These are phyloP conservation scores for Syngnathus acus DNA, from an alignment of 2,797 vertebrate genomes.

Conservation along the genomic window DNA sequence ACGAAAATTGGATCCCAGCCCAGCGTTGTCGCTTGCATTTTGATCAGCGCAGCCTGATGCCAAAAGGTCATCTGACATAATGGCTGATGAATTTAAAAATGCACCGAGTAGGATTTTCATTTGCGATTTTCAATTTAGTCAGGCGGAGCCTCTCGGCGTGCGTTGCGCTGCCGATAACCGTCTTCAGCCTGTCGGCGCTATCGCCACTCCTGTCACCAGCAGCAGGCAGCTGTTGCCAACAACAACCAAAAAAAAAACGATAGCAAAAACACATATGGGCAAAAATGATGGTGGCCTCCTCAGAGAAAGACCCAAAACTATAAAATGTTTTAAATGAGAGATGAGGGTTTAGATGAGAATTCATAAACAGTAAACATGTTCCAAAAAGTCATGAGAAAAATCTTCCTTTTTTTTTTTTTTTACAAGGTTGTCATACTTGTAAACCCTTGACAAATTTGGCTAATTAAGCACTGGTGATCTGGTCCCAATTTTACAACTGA, in stretches of 20 bases:
- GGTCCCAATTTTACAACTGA: no score
- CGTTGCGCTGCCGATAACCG: constrained; percentile 91
- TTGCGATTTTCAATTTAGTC: constrained; percentile 99
- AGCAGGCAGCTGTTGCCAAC: constrained; percentile 82
- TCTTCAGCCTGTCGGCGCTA: constrained; percentile 86
- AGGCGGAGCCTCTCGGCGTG: constrained; percentile 60
- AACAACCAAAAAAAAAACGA: constrained; percentile 10
- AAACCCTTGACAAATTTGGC: no score
- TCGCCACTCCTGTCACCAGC: constrained; percentile 86
- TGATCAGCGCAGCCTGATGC: constrained; percentile 86
- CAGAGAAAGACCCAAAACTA: no score
- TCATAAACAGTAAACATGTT: no score
- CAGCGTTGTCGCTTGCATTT: constrained; percentile 91
- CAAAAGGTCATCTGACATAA: constrained; percentile 99
- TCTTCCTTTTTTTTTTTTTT: no score
- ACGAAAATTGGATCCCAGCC: constrained; percentile 95
- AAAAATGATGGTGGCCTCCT: no score
- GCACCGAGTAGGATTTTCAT: constrained; percentile 76
- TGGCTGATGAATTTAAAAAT: constrained; percentile 89
- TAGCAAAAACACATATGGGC: no score
- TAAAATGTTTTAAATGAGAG: no score
- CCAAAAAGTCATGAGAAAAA: no score
- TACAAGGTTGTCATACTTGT: no score
- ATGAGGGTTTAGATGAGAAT: no score
- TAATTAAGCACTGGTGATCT: no score